These are phyloP conservation scores for Torymus texanus DNA, from an alignment of 2,888 invertebrate species.

Conservation along the genomic window DNA sequence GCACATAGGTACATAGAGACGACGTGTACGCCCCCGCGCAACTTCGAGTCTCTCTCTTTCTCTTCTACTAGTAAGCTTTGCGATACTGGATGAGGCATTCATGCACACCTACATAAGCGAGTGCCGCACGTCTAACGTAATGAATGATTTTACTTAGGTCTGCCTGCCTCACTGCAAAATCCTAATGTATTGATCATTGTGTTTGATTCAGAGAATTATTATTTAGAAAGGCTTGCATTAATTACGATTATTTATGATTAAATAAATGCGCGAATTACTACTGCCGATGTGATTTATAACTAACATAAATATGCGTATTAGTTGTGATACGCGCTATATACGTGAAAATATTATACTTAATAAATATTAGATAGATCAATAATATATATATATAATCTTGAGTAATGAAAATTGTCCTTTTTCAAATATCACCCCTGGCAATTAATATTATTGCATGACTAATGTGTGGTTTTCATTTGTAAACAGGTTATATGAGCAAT, in stretches of 20 bases:
- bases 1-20: neutral
- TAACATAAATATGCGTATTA: constrained; percentile 19
- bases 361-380: too few species aligned
- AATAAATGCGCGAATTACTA: constrained; percentile 18
- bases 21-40: neutral
- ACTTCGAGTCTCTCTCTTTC: neutral
- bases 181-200: constrained; percentile 39
- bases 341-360: too few species aligned
- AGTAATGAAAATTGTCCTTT: too few species aligned
- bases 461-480: too few species aligned
- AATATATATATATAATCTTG: too few species aligned
- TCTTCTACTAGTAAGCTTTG: too few species aligned
- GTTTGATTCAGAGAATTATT: constrained; percentile 22
- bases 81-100: neutral
- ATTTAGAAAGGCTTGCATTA: constrained; percentile 8
- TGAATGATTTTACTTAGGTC: constrained; percentile 2
- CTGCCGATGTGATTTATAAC: constrained; percentile 15
- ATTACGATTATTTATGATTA: constrained; percentile 27
- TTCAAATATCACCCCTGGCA: too few species aligned
- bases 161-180: constrained; percentile 15
- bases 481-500: too few species aligned
- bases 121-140: constrained; percentile 7
- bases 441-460: too few species aligned
- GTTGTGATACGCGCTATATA: neutral
- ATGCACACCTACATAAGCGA: neutral